These are phyloP conservation scores for Lithobius niger DNA, from an alignment of 1,140 invertebrate genomes.

Conservation along the genomic window DNA sequence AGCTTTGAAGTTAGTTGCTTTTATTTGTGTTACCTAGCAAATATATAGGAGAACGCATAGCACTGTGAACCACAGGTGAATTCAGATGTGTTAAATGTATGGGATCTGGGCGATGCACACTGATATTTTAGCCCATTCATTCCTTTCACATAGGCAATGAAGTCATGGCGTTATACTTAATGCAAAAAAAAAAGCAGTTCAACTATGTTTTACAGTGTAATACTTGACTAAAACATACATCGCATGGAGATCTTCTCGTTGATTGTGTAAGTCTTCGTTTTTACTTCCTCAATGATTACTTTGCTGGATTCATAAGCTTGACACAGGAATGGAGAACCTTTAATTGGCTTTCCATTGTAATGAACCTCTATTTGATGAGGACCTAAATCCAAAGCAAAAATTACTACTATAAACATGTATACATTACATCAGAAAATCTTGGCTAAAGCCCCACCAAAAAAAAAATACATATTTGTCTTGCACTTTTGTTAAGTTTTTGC, in stretches of 20 bases:
- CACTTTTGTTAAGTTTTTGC: constrained; percentile 45
- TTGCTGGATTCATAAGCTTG: constrained; percentile 84
- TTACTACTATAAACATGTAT: too few relatives aligned
- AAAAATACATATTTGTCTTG: constrained; percentile 21
- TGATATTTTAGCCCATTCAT: too few relatives aligned
- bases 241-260: constrained; percentile 72
- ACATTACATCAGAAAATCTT: too few relatives aligned
- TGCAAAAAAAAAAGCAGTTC: too few relatives aligned
- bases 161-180: too few relatives aligned
- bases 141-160: too few relatives aligned
- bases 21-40: too few relatives aligned
- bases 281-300: constrained; percentile 46
- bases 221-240: constrained; percentile 41
- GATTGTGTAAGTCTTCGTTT: constrained; percentile 60
- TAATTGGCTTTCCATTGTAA: constrained; percentile 75
- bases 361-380: constrained; percentile 72
- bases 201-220: constrained; percentile 17
- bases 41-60: not conserved
- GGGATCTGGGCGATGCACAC: not conserved
- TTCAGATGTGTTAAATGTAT: not conserved
- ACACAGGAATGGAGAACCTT: constrained; percentile 91
- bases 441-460: too few relatives aligned
- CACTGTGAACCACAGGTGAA: not conserved
- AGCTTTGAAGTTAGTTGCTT: too few relatives aligned
- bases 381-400: too few relatives aligned